Evolutionary conservation across 2,113 vertebrate species (phyloP).

Genomic region (Balaeniceps rex): DNA sequence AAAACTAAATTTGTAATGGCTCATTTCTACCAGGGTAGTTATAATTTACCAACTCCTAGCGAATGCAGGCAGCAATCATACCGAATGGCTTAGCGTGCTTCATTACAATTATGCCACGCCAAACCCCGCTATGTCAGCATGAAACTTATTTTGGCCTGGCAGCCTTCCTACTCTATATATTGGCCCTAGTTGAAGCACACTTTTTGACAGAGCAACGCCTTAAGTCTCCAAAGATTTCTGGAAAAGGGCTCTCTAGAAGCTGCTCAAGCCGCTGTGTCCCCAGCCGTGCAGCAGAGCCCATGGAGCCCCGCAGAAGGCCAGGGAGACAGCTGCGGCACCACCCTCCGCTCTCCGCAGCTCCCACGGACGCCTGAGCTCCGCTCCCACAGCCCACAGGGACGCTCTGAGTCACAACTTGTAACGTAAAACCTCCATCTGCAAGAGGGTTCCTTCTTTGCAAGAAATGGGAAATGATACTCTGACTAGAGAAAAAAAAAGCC

Average conservation of each 20-base stretch:
- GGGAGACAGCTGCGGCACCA: not conserved
- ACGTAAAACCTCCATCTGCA: not conserved
- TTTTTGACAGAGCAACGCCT: not conserved
- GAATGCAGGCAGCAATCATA: not conserved
- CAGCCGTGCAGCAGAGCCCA: not conserved
- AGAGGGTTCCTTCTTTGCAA: not conserved
- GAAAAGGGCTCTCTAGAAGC: not conserved
- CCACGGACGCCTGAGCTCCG: not conserved
- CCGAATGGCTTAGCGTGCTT: not conserved
- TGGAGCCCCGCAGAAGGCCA: not conserved
- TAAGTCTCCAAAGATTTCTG: not conserved
- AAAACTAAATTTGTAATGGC: not conserved
- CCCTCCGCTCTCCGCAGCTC: not conserved
- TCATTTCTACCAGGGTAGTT: not conserved
- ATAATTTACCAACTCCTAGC: not conserved
- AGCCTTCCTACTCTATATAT: not conserved
- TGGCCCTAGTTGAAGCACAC: too few species aligned
- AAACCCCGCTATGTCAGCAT: not conserved
- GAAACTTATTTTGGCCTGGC: not conserved
- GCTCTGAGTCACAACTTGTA: not conserved
- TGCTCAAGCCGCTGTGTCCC: accelerated
- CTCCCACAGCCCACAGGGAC: not conserved
- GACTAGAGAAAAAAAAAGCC: not conserved
- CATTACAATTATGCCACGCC: not conserved
- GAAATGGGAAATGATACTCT: not conserved